Base-by-base conservation (phyloP, 2,888 invertebrate genomes). In the Amaurobius ferox region DNA sequence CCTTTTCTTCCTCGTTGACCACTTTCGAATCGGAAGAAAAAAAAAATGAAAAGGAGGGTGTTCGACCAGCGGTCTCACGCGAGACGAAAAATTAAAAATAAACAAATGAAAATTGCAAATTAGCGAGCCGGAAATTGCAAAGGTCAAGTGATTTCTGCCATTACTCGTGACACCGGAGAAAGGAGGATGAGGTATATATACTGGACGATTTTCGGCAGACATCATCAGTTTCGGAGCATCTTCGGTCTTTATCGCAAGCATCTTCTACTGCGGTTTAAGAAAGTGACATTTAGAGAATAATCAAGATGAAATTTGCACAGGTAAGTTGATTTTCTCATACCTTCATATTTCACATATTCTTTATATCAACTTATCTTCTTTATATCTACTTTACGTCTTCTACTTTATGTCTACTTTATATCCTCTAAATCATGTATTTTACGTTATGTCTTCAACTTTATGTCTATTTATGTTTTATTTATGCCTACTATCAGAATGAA, bases 71-170 rank as follows among this genome's bases (percentile, higher is more conserved):
- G 19, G 7, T 16, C 55, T 19, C 55, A 48, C 48, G 48, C 28
- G 55, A 72, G 40, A 64, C 29, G 40, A n/a, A 26, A 66, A 76
- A 67, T n/a, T 55, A 39, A 78, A 28, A 78, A 61, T 40, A 44
- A 61, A 79, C 30, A 79, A 71, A 61, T 62, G 64, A 32, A 35
- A 73, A 73, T 35, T 79, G 72, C 72, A 72, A 79, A 79, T 79
- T 79, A 79, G 72, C 72, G 72, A 79, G 79, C 48, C 35, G 79
- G 79, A 72, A 72, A 48, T 55, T 55, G 72, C 35, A 48, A 72
- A 48, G 79, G 79, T 79, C 72, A 79, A 32, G 32, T 68, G 39
- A 66, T 44, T 66, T 48, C 29, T 28, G 28, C 39, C 48, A 32
- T 72, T 55, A 23, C 55, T 55, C 79, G 72, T 71, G 72, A 71